Conservation (phyloP, 1,140 invertebrate genomes). For the Limonius californicus region DNA sequence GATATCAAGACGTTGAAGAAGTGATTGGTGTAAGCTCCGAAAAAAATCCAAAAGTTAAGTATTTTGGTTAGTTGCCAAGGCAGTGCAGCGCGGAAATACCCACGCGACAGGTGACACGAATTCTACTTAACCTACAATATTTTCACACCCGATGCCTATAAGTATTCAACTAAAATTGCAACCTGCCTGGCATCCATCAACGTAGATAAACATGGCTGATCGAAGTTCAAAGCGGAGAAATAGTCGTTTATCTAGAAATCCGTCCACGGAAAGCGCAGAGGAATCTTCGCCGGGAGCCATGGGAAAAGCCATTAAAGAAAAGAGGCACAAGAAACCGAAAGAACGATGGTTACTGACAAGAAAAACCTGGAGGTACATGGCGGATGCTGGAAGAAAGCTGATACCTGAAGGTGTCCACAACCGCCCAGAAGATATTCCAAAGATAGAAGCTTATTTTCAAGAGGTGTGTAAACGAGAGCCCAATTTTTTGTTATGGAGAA, state of each 20-base stretch:
- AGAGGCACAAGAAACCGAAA: conserved; percentile 55
- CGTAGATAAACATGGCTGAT: conserved; percentile 36
- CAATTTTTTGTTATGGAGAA: conserved; percentile 75
- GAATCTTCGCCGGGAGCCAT: conserved; percentile 41
- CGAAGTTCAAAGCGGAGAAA: conserved; percentile 30
- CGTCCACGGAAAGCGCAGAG: conserved; percentile 42
- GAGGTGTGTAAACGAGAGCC: conserved; percentile 73
- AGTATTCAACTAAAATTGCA: not conserved
- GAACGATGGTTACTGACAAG: conserved; percentile 82
- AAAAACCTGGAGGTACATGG: conserved; percentile 89
- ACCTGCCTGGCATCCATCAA: conserved; percentile 1
- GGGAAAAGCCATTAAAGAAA: conserved; percentile 52
- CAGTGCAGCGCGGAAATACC: not conserved
- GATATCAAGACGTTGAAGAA: not conserved
- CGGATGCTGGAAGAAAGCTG: conserved; percentile 78
- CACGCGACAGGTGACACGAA: conserved; percentile 2
- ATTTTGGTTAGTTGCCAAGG: not conserved
- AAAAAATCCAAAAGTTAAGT: not conserved
- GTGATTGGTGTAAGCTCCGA: not conserved
- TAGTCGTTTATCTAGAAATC: conserved; percentile 35
- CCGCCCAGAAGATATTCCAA: conserved; percentile 67
- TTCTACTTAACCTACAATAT: conserved; percentile 8
- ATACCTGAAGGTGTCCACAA: conserved; percentile 73
- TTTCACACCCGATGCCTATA: not conserved
- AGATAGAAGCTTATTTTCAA: conserved; percentile 80